phyloP scores from a whole-genome alignment of 1,140 invertebrate genomes.

The Anastrepha obliqua region DNA sequence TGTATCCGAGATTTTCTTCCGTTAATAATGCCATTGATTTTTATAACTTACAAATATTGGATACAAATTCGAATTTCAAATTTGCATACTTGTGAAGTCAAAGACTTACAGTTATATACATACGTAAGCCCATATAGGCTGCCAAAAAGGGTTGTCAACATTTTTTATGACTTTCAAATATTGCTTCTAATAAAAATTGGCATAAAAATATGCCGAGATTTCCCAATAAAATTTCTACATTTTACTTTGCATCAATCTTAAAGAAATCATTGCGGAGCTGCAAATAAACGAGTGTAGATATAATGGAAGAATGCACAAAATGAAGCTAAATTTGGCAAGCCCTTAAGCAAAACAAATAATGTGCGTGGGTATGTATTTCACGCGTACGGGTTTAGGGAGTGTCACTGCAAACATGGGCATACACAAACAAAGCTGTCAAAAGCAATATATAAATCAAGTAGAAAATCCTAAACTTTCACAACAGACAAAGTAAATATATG shows the following conservation, averaged over 20 bases:
- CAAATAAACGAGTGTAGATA: constrained; percentile 24
- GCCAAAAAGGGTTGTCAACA: constrained; percentile 4
- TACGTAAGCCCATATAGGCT: background rate
- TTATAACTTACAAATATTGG: constrained; percentile 5
- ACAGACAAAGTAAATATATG: background rate
- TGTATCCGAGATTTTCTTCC: background rate
- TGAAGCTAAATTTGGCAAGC: constrained; percentile 32
- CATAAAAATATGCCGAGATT: constrained; percentile 31
- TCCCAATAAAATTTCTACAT: constrained; percentile 4
- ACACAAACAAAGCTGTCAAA: constrained; percentile 15
- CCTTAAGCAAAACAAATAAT: background rate
- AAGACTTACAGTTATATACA: background rate
- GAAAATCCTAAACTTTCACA: constrained; percentile 32
- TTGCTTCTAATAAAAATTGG: constrained; percentile 6
- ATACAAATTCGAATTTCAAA: background rate
- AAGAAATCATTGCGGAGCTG: background rate
- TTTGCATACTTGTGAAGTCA: background rate
- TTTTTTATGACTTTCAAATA: constrained; percentile 37
- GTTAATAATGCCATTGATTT: constrained; percentile 1
- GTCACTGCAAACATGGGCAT: background rate
- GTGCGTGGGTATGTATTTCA: background rate
- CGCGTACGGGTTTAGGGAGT: constrained; percentile 5
- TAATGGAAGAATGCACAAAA: constrained; percentile 45
- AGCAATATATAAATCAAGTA: constrained; percentile 32
- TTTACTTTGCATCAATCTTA: background rate